phyloP scores from a whole-genome alignment of 2,888 invertebrate species.

The Tillus elongatus region DNA sequence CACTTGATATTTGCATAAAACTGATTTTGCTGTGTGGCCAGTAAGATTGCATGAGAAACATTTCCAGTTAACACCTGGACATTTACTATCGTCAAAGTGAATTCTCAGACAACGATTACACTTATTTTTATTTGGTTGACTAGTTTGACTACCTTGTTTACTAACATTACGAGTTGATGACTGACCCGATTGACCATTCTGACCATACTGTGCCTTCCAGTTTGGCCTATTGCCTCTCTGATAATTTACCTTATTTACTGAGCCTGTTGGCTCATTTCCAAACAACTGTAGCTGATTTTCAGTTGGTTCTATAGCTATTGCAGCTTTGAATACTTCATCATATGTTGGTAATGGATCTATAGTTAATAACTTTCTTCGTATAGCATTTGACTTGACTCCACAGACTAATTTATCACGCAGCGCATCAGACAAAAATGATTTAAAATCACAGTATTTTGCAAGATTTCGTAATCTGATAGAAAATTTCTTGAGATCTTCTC shows the following conservation, averaged over 20 bases:
- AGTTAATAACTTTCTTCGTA: conserved; percentile 17
- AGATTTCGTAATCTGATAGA: conserved; percentile 21
- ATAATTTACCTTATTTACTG: conserved; percentile 5
- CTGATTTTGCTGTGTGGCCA: conserved; percentile 16
- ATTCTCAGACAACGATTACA: too few species aligned
- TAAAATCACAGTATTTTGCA: conserved; percentile 24
- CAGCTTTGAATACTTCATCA: conserved; percentile 3
- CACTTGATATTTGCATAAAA: conserved; percentile 10
- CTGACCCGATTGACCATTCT: conserved; percentile 2
- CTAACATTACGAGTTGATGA: not conserved
- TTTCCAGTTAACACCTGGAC: too few species aligned
- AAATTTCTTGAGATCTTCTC: too few species aligned
- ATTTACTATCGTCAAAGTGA: conserved; percentile 10
- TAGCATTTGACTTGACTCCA: conserved; percentile 17
- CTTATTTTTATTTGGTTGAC: conserved; percentile 8
- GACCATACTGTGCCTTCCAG: not conserved
- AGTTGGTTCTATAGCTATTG: conserved; percentile 2
- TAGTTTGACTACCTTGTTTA: conserved; percentile 6
- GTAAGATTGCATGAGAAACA: too few species aligned
- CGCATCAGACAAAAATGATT: conserved; percentile 22
- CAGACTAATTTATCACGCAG: too few species aligned
- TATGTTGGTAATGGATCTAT: too few species aligned
- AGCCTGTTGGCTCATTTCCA: conserved; percentile 4
- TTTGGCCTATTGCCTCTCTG: conserved; percentile 6
- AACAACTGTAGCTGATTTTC: too few species aligned